Conservation (phyloP, 2,113 vertebrate species). For the Ptychochromis oligacanthus region DNA sequence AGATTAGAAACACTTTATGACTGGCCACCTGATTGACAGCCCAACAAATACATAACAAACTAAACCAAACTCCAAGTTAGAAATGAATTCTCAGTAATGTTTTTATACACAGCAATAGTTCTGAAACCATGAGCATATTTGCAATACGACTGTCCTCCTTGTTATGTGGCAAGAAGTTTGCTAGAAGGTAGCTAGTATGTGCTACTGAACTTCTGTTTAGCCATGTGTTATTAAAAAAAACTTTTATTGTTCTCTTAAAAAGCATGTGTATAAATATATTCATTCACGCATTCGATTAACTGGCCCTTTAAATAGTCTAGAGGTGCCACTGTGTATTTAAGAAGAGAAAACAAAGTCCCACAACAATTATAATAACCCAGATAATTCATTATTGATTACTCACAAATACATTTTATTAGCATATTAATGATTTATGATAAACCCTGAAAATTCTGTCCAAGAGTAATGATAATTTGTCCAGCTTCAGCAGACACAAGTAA, state of each 20-base stretch:
- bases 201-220: too few species aligned
- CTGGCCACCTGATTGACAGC: not conserved
- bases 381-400: not conserved
- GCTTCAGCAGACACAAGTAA: not conserved
- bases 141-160: not conserved
- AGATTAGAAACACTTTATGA: not conserved
- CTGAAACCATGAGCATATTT: not conserved
- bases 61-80: not conserved
- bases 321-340: too few species aligned
- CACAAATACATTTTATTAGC: not conserved
- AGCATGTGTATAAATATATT: too few species aligned
- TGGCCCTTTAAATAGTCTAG: not conserved
- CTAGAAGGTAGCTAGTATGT: too few species aligned
- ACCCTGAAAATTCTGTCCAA: not conserved
- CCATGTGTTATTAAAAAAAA: not conserved
- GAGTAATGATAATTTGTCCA: accelerated
- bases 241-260: not conserved
- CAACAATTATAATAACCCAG: not conserved
- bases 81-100: not conserved
- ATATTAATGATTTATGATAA: not conserved
- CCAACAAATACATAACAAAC: not conserved
- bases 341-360: not conserved
- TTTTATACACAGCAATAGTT: not conserved
- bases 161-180: too few species aligned
- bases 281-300: not conserved